Percentiles rank a stretch among this genome's conserved stretches.
phyloP scores from a whole-genome alignment of 1,140 invertebrate genomes.

The Drosophila nasuta region DNA sequence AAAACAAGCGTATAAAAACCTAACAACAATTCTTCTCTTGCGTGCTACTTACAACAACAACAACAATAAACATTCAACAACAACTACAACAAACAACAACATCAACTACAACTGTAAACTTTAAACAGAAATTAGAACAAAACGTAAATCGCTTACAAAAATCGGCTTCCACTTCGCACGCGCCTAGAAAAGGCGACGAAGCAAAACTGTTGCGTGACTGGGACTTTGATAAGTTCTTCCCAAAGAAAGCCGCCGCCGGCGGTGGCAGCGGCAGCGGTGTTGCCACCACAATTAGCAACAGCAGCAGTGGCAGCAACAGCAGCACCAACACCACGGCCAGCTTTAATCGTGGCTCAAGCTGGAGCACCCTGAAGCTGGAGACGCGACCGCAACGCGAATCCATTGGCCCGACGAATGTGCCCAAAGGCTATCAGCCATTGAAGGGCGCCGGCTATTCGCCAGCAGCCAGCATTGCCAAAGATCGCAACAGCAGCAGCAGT shows the following conservation, averaged over 20 bases:
- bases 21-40: slow-evolving; percentile 75
- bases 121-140: slow-evolving; percentile 80
- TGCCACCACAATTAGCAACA: slow-evolving; percentile 13
- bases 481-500: slow-evolving; percentile 34
- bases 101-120: slow-evolving; percentile 50
- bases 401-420: slow-evolving; percentile 62
- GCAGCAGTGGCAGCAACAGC: slow-evolving; percentile 31
- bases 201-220: slow-evolving; percentile 89
- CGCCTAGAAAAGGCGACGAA: slow-evolving; percentile 52
- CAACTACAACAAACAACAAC: slow-evolving; percentile 55
- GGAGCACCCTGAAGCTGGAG: slow-evolving; percentile 78
- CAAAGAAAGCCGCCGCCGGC: slow-evolving; percentile 77
- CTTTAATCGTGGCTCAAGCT: slow-evolving; percentile 69
- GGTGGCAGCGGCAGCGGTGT: slow-evolving; percentile 3
- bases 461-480: slow-evolving; percentile 68
- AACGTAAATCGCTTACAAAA: slow-evolving; percentile 82
- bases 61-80: slow-evolving; percentile 45
- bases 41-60: slow-evolving; percentile 71
- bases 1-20: slow-evolving; percentile 39
- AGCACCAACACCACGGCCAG: slow-evolving; percentile 62
- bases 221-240: slow-evolving; percentile 93
- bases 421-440: slow-evolving; percentile 77
- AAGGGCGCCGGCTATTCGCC: slow-evolving; percentile 50
- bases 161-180: slow-evolving; percentile 82
- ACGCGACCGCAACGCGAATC: slow-evolving; percentile 74